Conservation (phyloP, 1,140 invertebrate genomes). For the Brachionus koreanus region DNA sequence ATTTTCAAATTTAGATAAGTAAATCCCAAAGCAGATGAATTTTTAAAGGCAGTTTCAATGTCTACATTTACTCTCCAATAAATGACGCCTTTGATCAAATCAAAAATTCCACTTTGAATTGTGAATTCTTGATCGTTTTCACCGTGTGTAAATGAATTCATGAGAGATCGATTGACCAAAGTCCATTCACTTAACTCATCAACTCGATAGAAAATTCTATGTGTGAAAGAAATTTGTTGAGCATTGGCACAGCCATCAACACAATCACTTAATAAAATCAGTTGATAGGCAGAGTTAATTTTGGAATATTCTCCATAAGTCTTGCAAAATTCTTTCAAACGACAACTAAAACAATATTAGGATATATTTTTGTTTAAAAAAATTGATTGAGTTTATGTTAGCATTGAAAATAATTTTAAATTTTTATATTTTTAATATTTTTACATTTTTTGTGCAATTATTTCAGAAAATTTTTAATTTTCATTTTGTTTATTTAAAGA, state of each 20-base stretch:
- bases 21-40: not conserved
- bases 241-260: not conserved
- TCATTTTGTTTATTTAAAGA: no score
- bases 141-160: not conserved
- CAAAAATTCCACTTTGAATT: not conserved
- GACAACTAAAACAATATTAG: not conserved
- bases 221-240: not conserved
- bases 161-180: not conserved
- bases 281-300: conserved; percentile 2
- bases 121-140: not conserved
- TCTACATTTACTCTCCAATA: not conserved
- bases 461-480: no score
- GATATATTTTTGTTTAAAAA: not conserved
- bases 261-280: not conserved
- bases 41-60: not conserved
- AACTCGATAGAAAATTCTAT: not conserved
- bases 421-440: no score
- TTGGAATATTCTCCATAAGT: not conserved
- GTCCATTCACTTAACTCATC: not conserved
- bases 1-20: conserved; percentile 11
- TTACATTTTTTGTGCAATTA: no score
- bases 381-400: not conserved
- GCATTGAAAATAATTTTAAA: no score
- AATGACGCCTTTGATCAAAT: not conserved
- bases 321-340: not conserved